Evolutionary conservation across 1,140 invertebrate species (phyloP), one percentile per base, ranked within the genome.

Genomic region (Archivesica marissinica): DNA sequence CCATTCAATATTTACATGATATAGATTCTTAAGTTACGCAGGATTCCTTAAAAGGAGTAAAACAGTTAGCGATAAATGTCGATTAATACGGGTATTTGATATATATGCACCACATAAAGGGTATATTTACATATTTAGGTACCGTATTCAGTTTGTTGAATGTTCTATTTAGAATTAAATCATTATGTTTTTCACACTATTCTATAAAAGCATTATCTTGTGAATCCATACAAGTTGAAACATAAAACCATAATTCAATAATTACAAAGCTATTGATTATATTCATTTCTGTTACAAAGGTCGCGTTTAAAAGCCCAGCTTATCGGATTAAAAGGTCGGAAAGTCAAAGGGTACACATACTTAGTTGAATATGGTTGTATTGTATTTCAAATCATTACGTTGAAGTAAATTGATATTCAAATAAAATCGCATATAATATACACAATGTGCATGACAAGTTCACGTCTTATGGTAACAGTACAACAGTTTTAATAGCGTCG

Each of bases 351-450:
- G 59, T 64, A 64, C 38, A 35, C 59, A 64, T 64, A 64, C 23
- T 30, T 59, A 4, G 2, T 35, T 64, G 59, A 64, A 28, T 15
- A 64, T 33, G 0, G 1, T 35, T 35, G n/a, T n/a, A 35, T 64
- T 35, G 59, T 35, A 64, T 64, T 64, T 35, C 59, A 64, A 64
- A 64, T 64, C 30, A 13, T 35, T 64, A 64, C 59, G n/a, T 64
- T 52, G 20, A 23, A 64, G 30, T 64, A 64, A 33, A 64, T 15
- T 64, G 28, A 64, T 64, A 64, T 35, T 35, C 15, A 64, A 35
- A 35, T 33, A 20, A 64, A 64, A 64, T 35, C 59, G n/a, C n/a
- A n/a, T n/a, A n/a, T n/a, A n/a, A n/a, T n/a, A n/a, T n/a, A n/a
- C n/a, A n/a, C n/a, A n/a, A n/a, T n/a, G n/a, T n/a, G n/a, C n/a